Evolutionary conservation across 2,888 invertebrate species (phyloP).

Genomic region (Thera obeliscata): DNA sequence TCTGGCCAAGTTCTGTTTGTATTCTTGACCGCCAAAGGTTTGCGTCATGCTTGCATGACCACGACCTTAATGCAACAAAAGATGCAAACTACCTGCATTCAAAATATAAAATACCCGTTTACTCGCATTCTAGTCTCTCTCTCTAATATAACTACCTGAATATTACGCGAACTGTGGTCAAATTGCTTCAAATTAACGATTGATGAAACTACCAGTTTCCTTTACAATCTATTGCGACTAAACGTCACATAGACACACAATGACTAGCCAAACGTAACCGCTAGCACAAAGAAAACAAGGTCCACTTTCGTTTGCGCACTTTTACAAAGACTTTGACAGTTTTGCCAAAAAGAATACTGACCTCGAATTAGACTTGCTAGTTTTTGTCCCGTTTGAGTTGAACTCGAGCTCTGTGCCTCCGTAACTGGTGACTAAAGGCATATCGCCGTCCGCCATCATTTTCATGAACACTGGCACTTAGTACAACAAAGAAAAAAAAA

Average conservation of each 20-base stretch:
- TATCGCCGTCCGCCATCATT: conserved; percentile 78
- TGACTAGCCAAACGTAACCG: conserved; percentile 9
- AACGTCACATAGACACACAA: conserved; percentile 13
- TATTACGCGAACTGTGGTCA: conserved; percentile 30
- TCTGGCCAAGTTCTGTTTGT: conserved; percentile 11
- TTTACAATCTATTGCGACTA: conserved; percentile 29
- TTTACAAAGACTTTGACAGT: conserved; percentile 20
- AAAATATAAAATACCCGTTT: conserved; percentile 19
- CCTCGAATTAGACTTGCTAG: conserved; percentile 75
- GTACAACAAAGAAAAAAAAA: conserved; percentile 45
- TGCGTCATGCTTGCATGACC: conserved; percentile 40
- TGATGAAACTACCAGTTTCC: conserved; percentile 41
- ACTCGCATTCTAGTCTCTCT: background rate
- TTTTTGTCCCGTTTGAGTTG: conserved; percentile 73
- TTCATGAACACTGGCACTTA: conserved; percentile 44
- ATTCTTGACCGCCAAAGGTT: conserved; percentile 33
- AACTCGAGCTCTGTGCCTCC: conserved; percentile 75
- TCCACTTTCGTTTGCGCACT: conserved; percentile 16
- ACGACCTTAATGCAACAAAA: conserved; percentile 36
- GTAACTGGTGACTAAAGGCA: conserved; percentile 76
- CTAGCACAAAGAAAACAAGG: conserved; percentile 22
- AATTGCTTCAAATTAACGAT: conserved; percentile 35
- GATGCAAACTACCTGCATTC: conserved; percentile 27
- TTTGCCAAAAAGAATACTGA: conserved; percentile 53
- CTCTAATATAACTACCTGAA: conserved; percentile 24